Percentiles rank a stretch among this genome's conserved stretches.
phyloP scores from a whole-genome alignment of 2,888 invertebrate genomes.

The Epinotia brunnichana region DNA sequence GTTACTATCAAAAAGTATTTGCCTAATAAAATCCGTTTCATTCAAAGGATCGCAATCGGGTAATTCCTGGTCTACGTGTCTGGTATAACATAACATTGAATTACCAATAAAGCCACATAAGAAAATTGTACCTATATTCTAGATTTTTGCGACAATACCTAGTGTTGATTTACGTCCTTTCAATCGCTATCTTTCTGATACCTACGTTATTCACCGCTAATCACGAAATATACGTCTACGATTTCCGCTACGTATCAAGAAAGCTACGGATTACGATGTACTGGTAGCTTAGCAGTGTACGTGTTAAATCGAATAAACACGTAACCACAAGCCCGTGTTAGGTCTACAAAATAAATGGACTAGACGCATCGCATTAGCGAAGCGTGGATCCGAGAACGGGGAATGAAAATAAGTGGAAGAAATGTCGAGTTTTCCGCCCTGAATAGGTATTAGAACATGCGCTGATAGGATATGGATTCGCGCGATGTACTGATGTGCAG shows the following conservation, averaged over 20 bases:
- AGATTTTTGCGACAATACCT: too few species aligned
- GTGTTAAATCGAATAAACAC: background rate
- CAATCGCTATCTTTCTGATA: too few species aligned
- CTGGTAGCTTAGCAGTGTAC: too few species aligned
- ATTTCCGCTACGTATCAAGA: too few species aligned
- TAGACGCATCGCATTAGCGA: constrained; percentile 52
- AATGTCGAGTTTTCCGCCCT: constrained; percentile 28
- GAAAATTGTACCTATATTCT: too few species aligned
- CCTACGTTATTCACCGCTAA: too few species aligned
- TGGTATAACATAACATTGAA: background rate
- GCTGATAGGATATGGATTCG: constrained; percentile 6
- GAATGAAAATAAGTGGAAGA: constrained; percentile 22
- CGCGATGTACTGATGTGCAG: too few species aligned
- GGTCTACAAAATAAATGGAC: constrained; percentile 47
- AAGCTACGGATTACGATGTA: background rate
- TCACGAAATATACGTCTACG: too few species aligned
- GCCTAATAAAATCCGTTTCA: background rate
- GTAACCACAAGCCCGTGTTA: constrained; percentile 21
- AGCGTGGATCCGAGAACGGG: constrained; percentile 47
- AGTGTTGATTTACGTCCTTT: too few species aligned
- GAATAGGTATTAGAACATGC: constrained; percentile 18
- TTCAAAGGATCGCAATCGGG: background rate
- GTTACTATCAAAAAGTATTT: background rate
- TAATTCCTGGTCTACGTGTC: background rate
- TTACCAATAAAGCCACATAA: background rate